Evolutionary conservation across 2,797 vertebrate genomes (phyloP).

Genomic region (Propithecus perrieri): DNA sequence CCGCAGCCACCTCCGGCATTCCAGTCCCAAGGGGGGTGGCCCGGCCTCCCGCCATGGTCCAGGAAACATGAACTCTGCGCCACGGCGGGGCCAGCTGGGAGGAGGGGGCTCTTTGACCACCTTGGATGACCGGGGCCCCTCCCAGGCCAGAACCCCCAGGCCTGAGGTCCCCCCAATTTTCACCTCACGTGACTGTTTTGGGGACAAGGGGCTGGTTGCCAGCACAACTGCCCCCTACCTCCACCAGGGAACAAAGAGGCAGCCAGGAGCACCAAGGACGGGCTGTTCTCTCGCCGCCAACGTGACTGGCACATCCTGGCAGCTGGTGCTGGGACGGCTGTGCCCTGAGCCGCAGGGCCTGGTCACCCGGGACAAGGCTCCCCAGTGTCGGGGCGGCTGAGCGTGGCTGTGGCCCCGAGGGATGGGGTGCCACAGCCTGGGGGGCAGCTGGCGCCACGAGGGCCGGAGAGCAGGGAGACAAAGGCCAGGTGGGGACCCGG

Average conservation of each 20-base stretch:
- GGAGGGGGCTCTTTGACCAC: not conserved
- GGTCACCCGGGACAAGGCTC: not conserved
- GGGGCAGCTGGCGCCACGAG: not conserved
- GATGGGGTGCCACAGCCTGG: not conserved
- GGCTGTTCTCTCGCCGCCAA: constrained; percentile 19
- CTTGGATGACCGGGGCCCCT: not conserved
- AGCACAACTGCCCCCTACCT: constrained; percentile 11
- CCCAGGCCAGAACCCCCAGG: not conserved
- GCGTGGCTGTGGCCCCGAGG: not conserved
- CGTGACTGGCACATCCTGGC: constrained; percentile 21
- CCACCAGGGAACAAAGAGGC: not conserved
- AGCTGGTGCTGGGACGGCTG: not conserved
- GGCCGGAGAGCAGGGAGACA: not conserved
- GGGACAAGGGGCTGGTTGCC: not conserved
- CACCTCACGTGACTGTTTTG: not conserved
- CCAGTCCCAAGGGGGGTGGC: not conserved
- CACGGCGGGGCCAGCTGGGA: not conserved
- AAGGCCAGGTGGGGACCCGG: not conserved
- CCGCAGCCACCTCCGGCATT: not conserved
- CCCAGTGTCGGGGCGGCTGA: not conserved
- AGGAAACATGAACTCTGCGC: not conserved
- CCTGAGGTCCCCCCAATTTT: not conserved
- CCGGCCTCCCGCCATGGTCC: not conserved
- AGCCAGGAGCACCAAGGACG: not conserved
- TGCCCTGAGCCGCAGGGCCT: not conserved